A percentile compares a stretch with the other conserved stretches of the same genome.
phyloP scores from a whole-genome alignment of 2,888 invertebrate species.

The Ctenicera cuprea region DNA sequence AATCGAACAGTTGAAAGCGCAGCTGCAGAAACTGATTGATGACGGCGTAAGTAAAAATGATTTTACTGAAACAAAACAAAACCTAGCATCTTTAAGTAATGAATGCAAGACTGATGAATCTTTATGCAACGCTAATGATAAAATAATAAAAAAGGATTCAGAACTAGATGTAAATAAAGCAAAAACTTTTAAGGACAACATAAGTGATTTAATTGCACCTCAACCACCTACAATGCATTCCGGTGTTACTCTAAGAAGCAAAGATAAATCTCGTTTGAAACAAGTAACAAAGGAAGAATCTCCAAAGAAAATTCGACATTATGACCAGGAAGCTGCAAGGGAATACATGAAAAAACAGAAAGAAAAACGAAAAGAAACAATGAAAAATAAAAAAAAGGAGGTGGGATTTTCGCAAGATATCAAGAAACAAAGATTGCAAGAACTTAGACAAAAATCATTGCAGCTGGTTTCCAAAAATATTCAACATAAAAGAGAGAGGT shows the following conservation, averaged over 20 bases:
- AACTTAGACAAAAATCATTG: slow-evolving; percentile 71
- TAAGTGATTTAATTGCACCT: slow-evolving; percentile 20
- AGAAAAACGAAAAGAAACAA: slow-evolving; percentile 71
- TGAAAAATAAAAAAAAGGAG: slow-evolving; percentile 66
- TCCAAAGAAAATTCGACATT: slow-evolving; percentile 63
- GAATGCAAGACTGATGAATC: slow-evolving; percentile 23
- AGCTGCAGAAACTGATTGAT: slow-evolving; percentile 66
- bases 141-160: not conserved
- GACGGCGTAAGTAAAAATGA: slow-evolving; percentile 58
- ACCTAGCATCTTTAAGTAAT: slow-evolving; percentile 26
- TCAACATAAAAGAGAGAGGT: slow-evolving; percentile 63
- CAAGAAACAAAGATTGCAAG: slow-evolving; percentile 72
- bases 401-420: slow-evolving; percentile 65
- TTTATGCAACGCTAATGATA: not conserved
- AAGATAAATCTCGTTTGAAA: slow-evolving; percentile 18
- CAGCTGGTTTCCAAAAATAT: slow-evolving; percentile 72
- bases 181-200: slow-evolving; percentile 34
- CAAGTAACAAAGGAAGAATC: slow-evolving; percentile 33
- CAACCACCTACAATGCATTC: not conserved
- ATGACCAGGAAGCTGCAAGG: slow-evolving; percentile 74
- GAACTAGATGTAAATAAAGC: slow-evolving; percentile 27
- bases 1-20: slow-evolving; percentile 67
- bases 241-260: not conserved
- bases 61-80: slow-evolving; percentile 31
- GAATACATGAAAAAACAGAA: slow-evolving; percentile 76